These are phyloP conservation scores for Pocillopora damicornis DNA, from an alignment of 64 coral and sea anemone genomes.

Conservation along the genomic window DNA sequence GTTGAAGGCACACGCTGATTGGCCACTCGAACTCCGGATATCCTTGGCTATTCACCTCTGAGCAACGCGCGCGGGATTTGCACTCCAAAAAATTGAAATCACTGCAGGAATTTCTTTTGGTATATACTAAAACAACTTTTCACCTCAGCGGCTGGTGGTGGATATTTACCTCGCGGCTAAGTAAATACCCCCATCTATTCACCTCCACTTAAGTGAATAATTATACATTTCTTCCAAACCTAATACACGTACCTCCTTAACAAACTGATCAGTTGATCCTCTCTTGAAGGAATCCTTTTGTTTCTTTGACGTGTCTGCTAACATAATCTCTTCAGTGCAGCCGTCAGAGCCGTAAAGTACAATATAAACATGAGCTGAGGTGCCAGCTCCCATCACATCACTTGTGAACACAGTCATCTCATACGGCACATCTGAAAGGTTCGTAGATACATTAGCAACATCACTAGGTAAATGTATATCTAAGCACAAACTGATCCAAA, in stretches of 20 bases:
- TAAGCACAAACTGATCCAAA: too few species aligned
- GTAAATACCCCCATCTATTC: too few species aligned
- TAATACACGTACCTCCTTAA: constrained; percentile 77
- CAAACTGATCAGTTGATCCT: constrained; percentile 92
- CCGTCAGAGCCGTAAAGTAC: constrained; percentile 77
- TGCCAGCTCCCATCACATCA: constrained; percentile 73
- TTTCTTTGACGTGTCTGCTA: constrained; percentile 86
- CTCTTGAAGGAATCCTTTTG: constrained; percentile 92
- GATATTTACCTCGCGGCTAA: too few species aligned
- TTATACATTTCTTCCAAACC: background rate
- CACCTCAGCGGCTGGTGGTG: too few species aligned
- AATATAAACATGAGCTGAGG: constrained; percentile 83
- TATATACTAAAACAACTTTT: background rate
- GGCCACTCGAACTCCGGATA: too few species aligned
- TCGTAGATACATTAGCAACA: background rate
- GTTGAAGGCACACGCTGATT: too few species aligned
- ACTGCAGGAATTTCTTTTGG: background rate
- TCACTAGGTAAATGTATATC: background rate
- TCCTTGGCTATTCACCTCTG: too few species aligned
- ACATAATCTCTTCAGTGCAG: constrained; percentile 66
- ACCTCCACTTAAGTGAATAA: background rate
- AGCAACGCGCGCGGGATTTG: background rate
- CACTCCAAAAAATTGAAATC: too few species aligned
- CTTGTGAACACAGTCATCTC: constrained; percentile 89
- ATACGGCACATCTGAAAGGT: constrained; percentile 77